phyloP scores from a whole-genome alignment of 2,113 vertebrate species.

The Oceanodroma tethys region DNA sequence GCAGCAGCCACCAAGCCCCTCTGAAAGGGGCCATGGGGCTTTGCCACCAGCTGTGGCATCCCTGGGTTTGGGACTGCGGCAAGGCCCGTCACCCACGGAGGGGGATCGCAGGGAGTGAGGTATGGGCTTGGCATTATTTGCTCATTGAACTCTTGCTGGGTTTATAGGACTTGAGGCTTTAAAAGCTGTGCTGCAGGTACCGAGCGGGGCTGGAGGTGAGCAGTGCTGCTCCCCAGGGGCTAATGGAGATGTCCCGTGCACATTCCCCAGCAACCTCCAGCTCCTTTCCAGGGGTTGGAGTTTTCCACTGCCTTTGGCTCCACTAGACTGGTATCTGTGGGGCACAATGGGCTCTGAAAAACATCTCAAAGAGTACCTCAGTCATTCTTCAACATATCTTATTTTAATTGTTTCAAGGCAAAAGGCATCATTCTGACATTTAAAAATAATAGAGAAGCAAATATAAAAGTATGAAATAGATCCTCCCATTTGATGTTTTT shows the following conservation, averaged over 20 bases:
- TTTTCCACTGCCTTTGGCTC: neutral
- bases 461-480: neutral
- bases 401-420: neutral
- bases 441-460: neutral
- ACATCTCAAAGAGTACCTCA: neutral
- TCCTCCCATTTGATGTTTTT: neutral
- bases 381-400: neutral
- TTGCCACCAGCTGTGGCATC: neutral
- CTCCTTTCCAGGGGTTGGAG: neutral
- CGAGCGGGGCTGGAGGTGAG: neutral
- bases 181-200: neutral
- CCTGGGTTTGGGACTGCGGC: neutral
- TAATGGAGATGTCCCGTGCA: neutral
- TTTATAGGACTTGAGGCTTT: neutral
- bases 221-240: neutral
- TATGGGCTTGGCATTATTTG: neutral
- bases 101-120: fast-evolving
- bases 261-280: neutral
- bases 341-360: neutral
- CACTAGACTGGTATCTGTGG: neutral
- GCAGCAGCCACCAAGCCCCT: neutral
- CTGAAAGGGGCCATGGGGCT: neutral
- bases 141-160: neutral
- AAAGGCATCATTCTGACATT: neutral
- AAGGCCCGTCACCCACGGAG: fast-evolving